These are phyloP conservation scores for Diabrotica balteata DNA, from an alignment of 2,888 invertebrate species.

Conservation along the genomic window DNA sequence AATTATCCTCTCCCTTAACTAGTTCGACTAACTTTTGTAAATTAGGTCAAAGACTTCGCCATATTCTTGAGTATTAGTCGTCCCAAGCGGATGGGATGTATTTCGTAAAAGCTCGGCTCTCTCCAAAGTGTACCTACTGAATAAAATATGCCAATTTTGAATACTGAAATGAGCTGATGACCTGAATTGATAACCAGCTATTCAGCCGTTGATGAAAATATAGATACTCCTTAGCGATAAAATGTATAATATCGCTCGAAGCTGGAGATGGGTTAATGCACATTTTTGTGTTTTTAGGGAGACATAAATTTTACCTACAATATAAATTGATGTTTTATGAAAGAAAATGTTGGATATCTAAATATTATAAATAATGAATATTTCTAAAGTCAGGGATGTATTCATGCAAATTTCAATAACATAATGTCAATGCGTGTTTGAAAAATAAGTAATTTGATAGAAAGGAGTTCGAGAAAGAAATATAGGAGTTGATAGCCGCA, in stretches of 20 bases:
- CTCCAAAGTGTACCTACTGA: constrained; percentile 16
- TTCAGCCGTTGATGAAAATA: constrained; percentile 27
- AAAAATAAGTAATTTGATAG: too few species aligned
- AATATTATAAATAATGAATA: too few species aligned
- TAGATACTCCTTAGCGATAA: constrained; percentile 19
- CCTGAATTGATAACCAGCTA: constrained; percentile 26
- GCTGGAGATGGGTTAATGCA: constrained; percentile 1
- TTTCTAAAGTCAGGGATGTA: too few species aligned
- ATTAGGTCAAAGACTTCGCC: constrained; percentile 24
- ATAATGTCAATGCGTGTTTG: too few species aligned
- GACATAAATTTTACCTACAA: too few species aligned
- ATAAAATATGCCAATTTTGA: constrained; percentile 29
- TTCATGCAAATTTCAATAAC: too few species aligned
- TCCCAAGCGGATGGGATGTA: constrained; percentile 19
- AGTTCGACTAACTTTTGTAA: constrained; percentile 6
- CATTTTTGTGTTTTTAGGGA: neutral
- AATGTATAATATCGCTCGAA: constrained; percentile 5
- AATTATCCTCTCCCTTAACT: constrained; percentile 16
- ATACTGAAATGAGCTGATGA: constrained; percentile 28
- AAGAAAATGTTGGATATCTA: too few species aligned
- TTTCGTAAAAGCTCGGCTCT: constrained; percentile 19
- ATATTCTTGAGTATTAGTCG: constrained; percentile 28
- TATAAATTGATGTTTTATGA: too few species aligned
- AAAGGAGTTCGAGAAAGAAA: too few species aligned
- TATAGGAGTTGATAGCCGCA: too few species aligned